Percentiles rank a stretch among this genome's conserved stretches.
Evolutionary conservation across 1,140 invertebrate genomes (phyloP).

Genomic region (Chrysomallon squamiferum): DNA sequence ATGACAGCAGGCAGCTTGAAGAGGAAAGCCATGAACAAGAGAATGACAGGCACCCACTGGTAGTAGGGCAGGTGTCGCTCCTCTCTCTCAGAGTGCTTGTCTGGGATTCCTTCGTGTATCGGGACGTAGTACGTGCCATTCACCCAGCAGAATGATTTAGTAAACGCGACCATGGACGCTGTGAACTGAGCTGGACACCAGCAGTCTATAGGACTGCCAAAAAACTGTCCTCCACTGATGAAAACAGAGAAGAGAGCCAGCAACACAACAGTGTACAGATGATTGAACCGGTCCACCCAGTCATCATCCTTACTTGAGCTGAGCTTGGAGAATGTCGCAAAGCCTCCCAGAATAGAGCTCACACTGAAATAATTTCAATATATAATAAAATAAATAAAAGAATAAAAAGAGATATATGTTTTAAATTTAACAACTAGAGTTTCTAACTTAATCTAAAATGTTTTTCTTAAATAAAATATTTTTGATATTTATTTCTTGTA

Average conservation of each 20-base stretch:
- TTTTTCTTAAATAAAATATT: too few relatives aligned
- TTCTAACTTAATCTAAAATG: too few relatives aligned
- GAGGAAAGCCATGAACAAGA: constrained; percentile 64
- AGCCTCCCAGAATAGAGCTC: constrained; percentile 22
- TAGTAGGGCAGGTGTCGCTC: constrained; percentile 59
- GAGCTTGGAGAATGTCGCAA: constrained; percentile 29
- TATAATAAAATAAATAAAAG: too few relatives aligned
- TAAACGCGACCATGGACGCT: constrained; percentile 55
- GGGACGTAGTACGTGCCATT: constrained; percentile 83
- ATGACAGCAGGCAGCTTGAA: constrained; percentile 63
- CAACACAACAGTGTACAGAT: constrained; percentile 44
- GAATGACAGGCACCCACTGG: constrained; percentile 65
- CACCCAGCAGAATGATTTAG: constrained; percentile 95
- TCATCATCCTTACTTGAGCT: constrained; percentile 50
- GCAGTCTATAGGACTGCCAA: constrained; percentile 69
- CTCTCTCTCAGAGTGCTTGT: constrained; percentile 24
- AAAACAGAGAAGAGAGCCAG: constrained; percentile 38
- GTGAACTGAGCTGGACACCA: constrained; percentile 50
- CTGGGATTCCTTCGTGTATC: constrained; percentile 40
- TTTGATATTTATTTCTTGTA: too few relatives aligned
- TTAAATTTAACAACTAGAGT: too few relatives aligned
- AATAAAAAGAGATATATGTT: too few relatives aligned
- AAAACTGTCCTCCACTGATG: constrained; percentile 73
- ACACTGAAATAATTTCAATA: too few relatives aligned
- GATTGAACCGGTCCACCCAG: constrained; percentile 36